phyloP scores from a whole-genome alignment of 2,888 invertebrate genomes.

The Plagodis pulveraria region DNA sequence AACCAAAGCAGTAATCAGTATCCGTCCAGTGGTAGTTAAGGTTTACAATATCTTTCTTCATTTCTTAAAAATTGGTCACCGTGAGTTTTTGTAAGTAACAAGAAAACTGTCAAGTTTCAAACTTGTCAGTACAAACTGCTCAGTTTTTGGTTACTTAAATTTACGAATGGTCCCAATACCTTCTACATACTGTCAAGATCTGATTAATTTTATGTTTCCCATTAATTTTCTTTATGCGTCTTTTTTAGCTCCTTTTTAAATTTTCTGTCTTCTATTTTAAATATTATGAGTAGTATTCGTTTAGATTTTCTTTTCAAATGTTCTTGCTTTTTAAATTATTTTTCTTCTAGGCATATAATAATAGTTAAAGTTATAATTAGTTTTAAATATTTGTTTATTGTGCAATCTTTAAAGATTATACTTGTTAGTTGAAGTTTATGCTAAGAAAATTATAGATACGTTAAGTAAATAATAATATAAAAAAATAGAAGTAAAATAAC shows the following conservation, averaged over 20 bases:
- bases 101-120: no score
- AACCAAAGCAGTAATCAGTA: conserved; percentile 85
- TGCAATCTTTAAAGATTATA: no score
- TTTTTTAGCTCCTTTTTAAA: conserved; percentile 3
- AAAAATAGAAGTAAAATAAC: conserved; percentile 39
- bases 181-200: conserved; percentile 44
- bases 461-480: neutral
- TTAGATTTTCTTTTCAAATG: no score
- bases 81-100: no score
- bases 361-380: no score
- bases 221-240: conserved; percentile 31
- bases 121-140: no score
- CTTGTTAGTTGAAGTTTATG: neutral
- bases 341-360: no score
- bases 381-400: no score
- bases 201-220: conserved; percentile 50
- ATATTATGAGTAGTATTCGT: neutral
- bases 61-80: neutral
- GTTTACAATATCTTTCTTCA: conserved; percentile 47
- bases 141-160: neutral
- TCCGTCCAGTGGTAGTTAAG: conserved; percentile 83
- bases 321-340: no score
- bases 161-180: neutral
- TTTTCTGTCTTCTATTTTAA: neutral
- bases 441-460: neutral